These are phyloP conservation scores for Lynx canadensis DNA, from an alignment of 2,113 vertebrate genomes.

Conservation along the genomic window DNA sequence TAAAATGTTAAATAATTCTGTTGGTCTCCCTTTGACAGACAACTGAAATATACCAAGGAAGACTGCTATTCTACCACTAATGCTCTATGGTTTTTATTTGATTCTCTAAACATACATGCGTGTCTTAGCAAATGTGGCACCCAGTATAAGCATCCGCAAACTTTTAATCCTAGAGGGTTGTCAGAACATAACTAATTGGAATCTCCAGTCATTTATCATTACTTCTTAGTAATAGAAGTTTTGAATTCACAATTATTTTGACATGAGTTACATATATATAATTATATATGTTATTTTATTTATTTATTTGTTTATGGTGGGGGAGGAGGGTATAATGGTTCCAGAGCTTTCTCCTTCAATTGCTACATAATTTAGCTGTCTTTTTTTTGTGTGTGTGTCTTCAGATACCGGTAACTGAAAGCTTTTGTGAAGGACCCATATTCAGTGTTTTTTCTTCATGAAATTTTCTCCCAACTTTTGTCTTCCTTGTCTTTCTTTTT, in stretches of 20 bases:
- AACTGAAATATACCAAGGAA: not conserved
- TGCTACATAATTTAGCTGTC: not conserved
- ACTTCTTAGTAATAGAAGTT: not conserved
- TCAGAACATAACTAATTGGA: not conserved
- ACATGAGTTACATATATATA: not conserved
- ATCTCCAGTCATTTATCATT: not conserved
- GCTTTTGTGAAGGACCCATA: not conserved
- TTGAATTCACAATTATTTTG: not conserved
- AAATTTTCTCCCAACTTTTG: not conserved
- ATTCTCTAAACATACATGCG: not conserved
- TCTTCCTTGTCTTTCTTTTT: not conserved
- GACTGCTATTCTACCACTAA: not conserved
- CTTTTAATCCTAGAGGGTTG: not conserved
- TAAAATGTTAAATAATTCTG: constrained; percentile 4
- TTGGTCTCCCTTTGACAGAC: not conserved
- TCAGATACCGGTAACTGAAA: not conserved
- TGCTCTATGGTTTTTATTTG: not conserved
- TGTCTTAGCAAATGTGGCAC: not conserved
- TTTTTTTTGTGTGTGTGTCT: not conserved
- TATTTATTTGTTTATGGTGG: not conserved
- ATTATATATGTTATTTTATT: not conserved
- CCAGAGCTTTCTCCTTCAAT: not conserved
- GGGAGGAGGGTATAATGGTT: not conserved
- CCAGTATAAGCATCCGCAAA: not conserved
- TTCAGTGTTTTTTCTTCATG: not conserved